These are phyloP conservation scores for Drosophila suzukii DNA, from an alignment of 1,140 invertebrate genomes.

Conservation along the genomic window DNA sequence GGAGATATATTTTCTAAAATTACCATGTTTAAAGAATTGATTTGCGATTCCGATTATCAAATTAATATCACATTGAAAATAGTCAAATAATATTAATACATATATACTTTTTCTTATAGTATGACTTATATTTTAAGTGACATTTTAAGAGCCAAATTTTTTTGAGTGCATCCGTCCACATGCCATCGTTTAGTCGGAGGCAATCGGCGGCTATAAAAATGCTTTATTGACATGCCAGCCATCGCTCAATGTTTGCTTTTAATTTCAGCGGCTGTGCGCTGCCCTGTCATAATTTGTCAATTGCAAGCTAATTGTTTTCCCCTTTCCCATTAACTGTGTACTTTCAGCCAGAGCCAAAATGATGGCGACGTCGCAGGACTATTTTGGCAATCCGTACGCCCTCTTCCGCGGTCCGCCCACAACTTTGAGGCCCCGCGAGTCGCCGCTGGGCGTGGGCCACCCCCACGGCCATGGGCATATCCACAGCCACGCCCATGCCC, in stretches of 20 bases:
- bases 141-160: neutral
- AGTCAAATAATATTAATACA: too few relatives aligned
- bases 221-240: conserved; percentile 60
- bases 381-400: conserved; percentile 82
- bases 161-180: conserved; percentile 15
- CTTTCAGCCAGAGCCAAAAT: conserved; percentile 57
- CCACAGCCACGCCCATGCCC: conserved; percentile 41
- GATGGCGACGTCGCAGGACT: conserved; percentile 83
- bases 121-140: too few relatives aligned
- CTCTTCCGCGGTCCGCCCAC: conserved; percentile 79
- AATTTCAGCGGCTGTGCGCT: conserved; percentile 40
- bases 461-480: conserved; percentile 49
- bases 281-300: conserved; percentile 53
- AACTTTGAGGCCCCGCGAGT: conserved; percentile 73
- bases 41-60: too few relatives aligned
- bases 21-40: too few relatives aligned
- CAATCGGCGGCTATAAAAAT: conserved; percentile 58
- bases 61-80: too few relatives aligned
- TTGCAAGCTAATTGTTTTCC: conserved; percentile 54
- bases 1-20: too few relatives aligned
- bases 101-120: too few relatives aligned
- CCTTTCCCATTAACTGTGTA: conserved; percentile 1
- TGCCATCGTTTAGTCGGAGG: conserved; percentile 67
- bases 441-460: conserved; percentile 69
- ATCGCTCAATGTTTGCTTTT: conserved; percentile 59